Percentiles rank a stretch among this genome's conserved stretches.
Evolutionary conservation across 2,797 vertebrate genomes (phyloP).

Genomic region (Pangasius krempfi): DNA sequence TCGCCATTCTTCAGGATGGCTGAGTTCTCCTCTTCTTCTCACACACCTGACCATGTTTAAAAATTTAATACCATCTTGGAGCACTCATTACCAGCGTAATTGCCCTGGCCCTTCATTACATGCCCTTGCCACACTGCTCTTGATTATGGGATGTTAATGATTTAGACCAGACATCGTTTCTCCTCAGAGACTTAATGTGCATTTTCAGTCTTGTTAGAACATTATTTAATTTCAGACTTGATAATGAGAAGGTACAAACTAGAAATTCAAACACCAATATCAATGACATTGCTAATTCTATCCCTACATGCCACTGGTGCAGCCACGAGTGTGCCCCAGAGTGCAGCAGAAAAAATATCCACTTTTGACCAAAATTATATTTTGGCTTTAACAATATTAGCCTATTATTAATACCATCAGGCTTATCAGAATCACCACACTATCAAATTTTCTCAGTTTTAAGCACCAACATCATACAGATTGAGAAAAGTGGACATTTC

Average conservation of each 20-base stretch:
- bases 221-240: constrained; percentile 18
- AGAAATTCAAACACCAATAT: neutral
- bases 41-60: constrained; percentile 65
- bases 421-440: neutral
- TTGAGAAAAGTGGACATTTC: neutral
- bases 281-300: neutral
- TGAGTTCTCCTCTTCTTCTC: constrained; percentile 20
- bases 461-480: neutral
- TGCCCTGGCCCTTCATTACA: constrained; percentile 65
- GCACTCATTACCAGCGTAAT: constrained; percentile 66
- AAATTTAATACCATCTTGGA: constrained; percentile 61
- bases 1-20: neutral
- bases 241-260: constrained; percentile 18
- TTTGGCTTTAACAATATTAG: neutral
- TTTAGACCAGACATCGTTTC: constrained; percentile 23
- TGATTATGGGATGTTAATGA: constrained; percentile 55
- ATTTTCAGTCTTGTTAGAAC: constrained; percentile 23
- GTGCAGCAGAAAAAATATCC: neutral
- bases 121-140: constrained; percentile 57
- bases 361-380: neutral
- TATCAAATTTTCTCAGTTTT: neutral
- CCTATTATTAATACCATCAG: neutral
- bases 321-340: neutral
- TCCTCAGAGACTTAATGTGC: constrained; percentile 21
- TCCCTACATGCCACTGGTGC: neutral